Conservation (phyloP, 2,113 vertebrate species). For the Apodemus sylvaticus region DNA sequence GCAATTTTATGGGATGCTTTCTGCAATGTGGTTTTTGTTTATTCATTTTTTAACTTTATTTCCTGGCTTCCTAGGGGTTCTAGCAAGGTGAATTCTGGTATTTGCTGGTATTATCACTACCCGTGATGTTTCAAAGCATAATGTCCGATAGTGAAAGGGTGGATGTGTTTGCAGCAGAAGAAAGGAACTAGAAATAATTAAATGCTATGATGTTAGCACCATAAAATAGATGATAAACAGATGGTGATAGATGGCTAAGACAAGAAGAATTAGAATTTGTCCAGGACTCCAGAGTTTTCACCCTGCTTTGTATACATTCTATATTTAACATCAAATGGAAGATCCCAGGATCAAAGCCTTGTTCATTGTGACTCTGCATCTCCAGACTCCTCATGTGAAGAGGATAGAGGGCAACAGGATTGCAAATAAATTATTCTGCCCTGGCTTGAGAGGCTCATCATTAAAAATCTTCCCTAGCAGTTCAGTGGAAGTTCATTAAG, state of each 20-base stretch:
- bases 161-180: neutral
- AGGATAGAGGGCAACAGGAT: neutral
- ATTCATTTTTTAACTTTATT: neutral
- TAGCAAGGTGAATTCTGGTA: neutral
- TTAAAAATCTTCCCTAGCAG: neutral
- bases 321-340: conserved; percentile 60
- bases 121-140: neutral
- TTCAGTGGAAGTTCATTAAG: conserved; percentile 1
- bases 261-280: neutral
- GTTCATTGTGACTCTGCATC: neutral
- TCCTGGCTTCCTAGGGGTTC: neutral
- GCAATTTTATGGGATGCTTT: neutral
- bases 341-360: neutral
- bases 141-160: neutral
- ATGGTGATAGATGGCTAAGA: conserved; percentile 30
- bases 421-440: conserved; percentile 18
- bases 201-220: neutral
- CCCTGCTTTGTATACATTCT: conserved; percentile 18
- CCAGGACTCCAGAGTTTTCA: conserved; percentile 35
- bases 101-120: neutral
- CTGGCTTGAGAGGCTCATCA: neutral
- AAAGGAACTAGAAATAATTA: neutral
- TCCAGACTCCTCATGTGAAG: neutral
- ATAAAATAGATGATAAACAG: conserved; percentile 21
- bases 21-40: neutral